Evolutionary conservation across 1,140 invertebrate genomes (phyloP), one percentile per base, ranked within the genome.

Genomic region (Euura saliciscinereae): DNA sequence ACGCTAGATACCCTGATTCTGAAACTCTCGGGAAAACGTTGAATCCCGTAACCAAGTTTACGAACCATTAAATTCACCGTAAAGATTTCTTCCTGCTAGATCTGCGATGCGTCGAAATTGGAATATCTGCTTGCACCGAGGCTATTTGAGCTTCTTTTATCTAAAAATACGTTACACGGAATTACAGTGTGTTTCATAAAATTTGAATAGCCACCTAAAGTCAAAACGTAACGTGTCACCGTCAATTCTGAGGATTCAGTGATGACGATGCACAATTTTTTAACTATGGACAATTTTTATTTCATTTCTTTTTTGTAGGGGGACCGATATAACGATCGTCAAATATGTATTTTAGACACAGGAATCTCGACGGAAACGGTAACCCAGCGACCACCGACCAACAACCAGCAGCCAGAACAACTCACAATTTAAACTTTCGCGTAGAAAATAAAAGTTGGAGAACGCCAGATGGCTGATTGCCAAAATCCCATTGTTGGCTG

Each of bases 381-480:
- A 59, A 59, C 51, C 8, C 5, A n/a, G 51, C 3, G 28, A 28
- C 28, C 28, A 28, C 28, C 28, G 28, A 28, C 28, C 28, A 28
- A 28, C 28, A 28, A 28, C 28, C 28, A 28, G 28, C 0, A 28
- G 3, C 5, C 10, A n/a, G 51, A 59, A 59, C 51, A 59, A 59
- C 51, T 59, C 51, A 59, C 51, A 70, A 72, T 79, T 78, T 79
- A 79, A 77, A 79, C 75, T 79, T 79, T 77, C 73, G 71, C 70
- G 72, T 75, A 51, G 28, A 64, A 79, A 79, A 79, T 79, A 78
- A 79, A 79, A 72, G 75, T 66, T 65, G 45, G 64, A 66, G 43
- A 42, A 42, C 71, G 77, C 72, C 75, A 77, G 70, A 78, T 79
- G 78, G 78, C 78, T 11, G 43, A 65, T 45, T 46, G 78, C 78